Base-by-base conservation (phyloP, 2,113 vertebrate species). In the Dicrurus megarhynchus region DNA sequence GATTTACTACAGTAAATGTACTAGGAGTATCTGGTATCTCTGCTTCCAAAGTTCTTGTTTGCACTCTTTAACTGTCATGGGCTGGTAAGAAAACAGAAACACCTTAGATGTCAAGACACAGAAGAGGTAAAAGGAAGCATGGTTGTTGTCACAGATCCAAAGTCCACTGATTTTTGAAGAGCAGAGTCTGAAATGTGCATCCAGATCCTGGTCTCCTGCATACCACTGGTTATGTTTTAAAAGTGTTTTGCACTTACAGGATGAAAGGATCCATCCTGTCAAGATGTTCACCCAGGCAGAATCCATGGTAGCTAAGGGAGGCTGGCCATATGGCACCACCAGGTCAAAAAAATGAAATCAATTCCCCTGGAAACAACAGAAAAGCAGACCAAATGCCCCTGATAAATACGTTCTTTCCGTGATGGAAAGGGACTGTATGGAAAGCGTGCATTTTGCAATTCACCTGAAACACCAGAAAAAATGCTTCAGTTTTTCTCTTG, bases 221-320 rank as follows among this genome's bases (percentile, higher is more conserved):
- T 26, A 59, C 17, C 49, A 60, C 39, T 3, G 11, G 16, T 44
- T 91, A 49, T 87, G 33, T 67, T 69, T 91, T 84, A 87, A 88
- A 80, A 42, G 11, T 4, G 0, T 87, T 88, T 65, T 52, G 69
- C 61, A 87, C 69, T 84, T 68, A 50, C 2, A 61, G 82, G 60
- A 64, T 89, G 65, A 86, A 94, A 83, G 47, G 52, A 53, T 77
- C 49, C 55, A 33, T 82, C 73, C 80, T 82, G 60, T 49, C 65
- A 94, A 89, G 61, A 81, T 69, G 69, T 56, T 93, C 76, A 94
- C 16, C n/a, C 69, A 90, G 70, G 80, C 80, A 93, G 80, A 94
- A 93, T 90, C 60, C n/a, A 70, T 35, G 41, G n/a, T 64, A 89
- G 76, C 41, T 60, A 64, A 87, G 61, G 49, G 49, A 92, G 32